Evolutionary conservation across 35 echinoderm and acorn worm species (phyloP).

Genomic region (Apostichopus japonicus): DNA sequence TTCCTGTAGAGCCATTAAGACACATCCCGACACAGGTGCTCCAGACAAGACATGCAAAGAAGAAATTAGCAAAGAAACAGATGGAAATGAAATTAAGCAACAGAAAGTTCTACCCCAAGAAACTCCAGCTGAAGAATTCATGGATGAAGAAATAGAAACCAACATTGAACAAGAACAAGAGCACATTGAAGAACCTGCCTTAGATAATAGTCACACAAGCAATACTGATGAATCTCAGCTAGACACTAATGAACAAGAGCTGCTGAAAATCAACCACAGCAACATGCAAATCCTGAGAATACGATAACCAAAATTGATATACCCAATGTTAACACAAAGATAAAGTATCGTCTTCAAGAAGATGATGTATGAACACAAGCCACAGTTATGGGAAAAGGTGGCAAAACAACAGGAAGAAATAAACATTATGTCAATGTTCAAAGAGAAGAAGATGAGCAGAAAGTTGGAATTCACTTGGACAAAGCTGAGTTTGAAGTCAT

Average conservation of each 20-base stretch:
- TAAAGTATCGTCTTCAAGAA: background rate
- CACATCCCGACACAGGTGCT: conserved; percentile 5
- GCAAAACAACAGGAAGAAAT: too few species aligned
- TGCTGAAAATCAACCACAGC: background rate
- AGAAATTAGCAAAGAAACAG: too few species aligned
- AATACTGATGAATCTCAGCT: background rate
- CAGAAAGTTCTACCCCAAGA: background rate
- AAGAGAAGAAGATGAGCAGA: too few species aligned
- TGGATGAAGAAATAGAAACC: background rate
- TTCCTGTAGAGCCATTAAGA: too few species aligned
- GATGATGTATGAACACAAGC: too few species aligned
- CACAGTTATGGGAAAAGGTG: too few species aligned
- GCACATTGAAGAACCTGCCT: too few species aligned
- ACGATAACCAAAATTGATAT: background rate
- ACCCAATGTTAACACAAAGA: background rate
- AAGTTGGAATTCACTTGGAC: too few species aligned
- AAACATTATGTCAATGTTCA: too few species aligned
- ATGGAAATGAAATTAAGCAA: background rate
- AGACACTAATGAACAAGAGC: background rate
- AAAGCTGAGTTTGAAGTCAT: too few species aligned
- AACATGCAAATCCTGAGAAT: background rate
- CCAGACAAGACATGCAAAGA: background rate
- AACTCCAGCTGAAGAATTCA: background rate
- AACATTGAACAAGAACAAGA: too few species aligned
- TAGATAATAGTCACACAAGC: background rate